Percentiles rank a stretch among this genome's conserved stretches.
These are phyloP conservation scores for Muricea muricata DNA, from an alignment of 92 coral and sea anemone genomes.

Conservation along the genomic window DNA sequence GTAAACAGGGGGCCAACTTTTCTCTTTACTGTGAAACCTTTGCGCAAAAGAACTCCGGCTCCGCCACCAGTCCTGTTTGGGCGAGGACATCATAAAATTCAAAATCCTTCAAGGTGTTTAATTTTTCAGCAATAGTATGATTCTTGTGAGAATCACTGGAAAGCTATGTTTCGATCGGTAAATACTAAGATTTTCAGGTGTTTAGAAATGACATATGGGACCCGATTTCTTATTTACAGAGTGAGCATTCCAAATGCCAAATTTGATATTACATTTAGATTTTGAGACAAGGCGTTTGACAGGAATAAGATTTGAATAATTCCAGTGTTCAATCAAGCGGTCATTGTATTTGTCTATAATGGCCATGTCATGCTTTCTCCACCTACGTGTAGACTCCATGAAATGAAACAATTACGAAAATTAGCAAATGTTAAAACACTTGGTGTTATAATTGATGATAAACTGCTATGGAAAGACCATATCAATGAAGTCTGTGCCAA, in stretches of 20 bases:
- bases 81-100: conserved; percentile 30
- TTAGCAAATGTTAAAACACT: no score
- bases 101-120: conserved; percentile 39
- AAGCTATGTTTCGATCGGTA: conserved; percentile 31
- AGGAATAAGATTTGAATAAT: conserved; percentile 27
- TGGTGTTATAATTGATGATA: no score
- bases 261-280: conserved; percentile 1
- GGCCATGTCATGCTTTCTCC: no score
- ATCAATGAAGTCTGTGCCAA: no score
- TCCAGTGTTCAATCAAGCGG: conserved; percentile 12
- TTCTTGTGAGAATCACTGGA: conserved; percentile 3
- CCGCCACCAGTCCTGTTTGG: conserved; percentile 49
- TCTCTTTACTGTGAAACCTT: conserved; percentile 36
- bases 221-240: conserved; percentile 47
- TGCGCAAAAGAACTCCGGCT: conserved; percentile 22
- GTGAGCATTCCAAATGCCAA: conserved; percentile 35
- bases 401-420: no score
- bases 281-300: background rate
- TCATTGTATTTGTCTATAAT: no score
- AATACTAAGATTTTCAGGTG: conserved; percentile 33
- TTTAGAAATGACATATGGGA: conserved; percentile 34
- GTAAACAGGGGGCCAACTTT: conserved; percentile 35
- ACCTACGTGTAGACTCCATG: no score
- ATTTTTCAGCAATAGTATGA: conserved; percentile 41
- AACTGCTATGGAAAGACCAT: no score